Conservation (phyloP, 2,797 vertebrate species). For the Crypturellus tataupa region DNA sequence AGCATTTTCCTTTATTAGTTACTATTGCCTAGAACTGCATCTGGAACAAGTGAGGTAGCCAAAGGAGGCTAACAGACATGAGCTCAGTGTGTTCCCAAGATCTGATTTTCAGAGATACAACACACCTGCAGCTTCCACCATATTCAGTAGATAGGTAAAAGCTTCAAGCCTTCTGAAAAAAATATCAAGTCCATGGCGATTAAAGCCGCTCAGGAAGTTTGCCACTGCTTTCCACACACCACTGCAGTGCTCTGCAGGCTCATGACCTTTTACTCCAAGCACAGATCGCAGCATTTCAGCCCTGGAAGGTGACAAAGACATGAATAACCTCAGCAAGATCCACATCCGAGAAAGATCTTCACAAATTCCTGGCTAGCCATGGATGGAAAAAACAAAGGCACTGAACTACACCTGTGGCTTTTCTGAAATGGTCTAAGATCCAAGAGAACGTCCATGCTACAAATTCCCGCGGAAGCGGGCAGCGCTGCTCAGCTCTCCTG, state of each 20-base stretch:
- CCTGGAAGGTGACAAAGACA: conserved; percentile 65
- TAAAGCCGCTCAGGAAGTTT: background rate
- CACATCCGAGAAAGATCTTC: conserved; percentile 58
- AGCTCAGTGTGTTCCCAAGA: conserved; percentile 63
- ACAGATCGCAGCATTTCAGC: conserved; percentile 36
- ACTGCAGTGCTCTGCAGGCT: conserved; percentile 16
- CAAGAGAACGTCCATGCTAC: background rate
- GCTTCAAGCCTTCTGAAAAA: conserved; percentile 26
- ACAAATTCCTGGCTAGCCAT: conserved; percentile 66
- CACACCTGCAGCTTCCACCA: conserved; percentile 64
- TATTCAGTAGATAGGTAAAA: conserved; percentile 13
- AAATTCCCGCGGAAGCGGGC: background rate
- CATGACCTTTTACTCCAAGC: conserved; percentile 35
- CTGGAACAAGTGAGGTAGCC: conserved; percentile 68
- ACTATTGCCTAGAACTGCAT: conserved; percentile 62
- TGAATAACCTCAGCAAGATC: conserved; percentile 64
- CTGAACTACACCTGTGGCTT: conserved; percentile 60
- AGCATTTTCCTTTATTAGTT: conserved; percentile 55
- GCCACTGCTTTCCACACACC: conserved; percentile 19
- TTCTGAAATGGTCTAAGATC: conserved; percentile 35
- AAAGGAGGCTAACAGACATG: conserved; percentile 58
- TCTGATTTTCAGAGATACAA: conserved; percentile 55
- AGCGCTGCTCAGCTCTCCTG: background rate
- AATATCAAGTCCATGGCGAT: background rate
- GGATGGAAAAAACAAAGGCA: conserved; percentile 65